phyloP scores from a whole-genome alignment of 2,888 invertebrate genomes.

The Drosophila leonis region DNA sequence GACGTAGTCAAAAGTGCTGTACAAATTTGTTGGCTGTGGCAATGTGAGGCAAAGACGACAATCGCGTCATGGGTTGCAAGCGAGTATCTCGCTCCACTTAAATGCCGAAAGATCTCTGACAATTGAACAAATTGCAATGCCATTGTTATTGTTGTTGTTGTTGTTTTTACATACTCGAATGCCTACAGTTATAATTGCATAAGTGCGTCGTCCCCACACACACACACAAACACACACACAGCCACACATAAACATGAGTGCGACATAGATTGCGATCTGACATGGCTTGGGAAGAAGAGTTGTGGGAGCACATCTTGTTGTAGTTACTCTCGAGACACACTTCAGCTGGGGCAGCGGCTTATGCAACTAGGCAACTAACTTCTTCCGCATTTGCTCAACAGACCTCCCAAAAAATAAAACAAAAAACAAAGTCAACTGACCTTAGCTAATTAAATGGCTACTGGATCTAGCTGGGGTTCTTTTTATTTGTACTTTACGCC shows the following conservation, averaged over 20 bases:
- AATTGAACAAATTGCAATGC: slow-evolving; percentile 69
- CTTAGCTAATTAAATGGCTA: slow-evolving; percentile 59
- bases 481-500: background rate
- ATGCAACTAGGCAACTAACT: slow-evolving; percentile 41
- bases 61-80: slow-evolving; percentile 42
- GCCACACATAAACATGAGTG: slow-evolving; percentile 28
- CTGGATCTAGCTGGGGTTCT: slow-evolving; percentile 24
- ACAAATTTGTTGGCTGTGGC: slow-evolving; percentile 25
- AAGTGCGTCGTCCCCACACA: slow-evolving; percentile 66
- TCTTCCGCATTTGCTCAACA: slow-evolving; percentile 27
- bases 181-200: slow-evolving; percentile 76
- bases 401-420: background rate
- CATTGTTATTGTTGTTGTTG: slow-evolving; percentile 43
- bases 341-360: slow-evolving; percentile 23
- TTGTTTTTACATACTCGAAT: slow-evolving; percentile 60
- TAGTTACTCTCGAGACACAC: slow-evolving; percentile 45
- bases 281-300: slow-evolving; percentile 41
- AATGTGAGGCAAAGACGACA: slow-evolving; percentile 18
- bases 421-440: slow-evolving; percentile 51
- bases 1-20: slow-evolving; percentile 2
- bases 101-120: slow-evolving; percentile 57
- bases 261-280: slow-evolving; percentile 55
- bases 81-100: slow-evolving; percentile 43
- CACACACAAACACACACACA: slow-evolving; percentile 15
- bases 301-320: slow-evolving; percentile 48